Evolutionary conservation across 2,888 invertebrate genomes (phyloP), one percentile per base, ranked within the genome.

Genomic region (Leucania comma): DNA sequence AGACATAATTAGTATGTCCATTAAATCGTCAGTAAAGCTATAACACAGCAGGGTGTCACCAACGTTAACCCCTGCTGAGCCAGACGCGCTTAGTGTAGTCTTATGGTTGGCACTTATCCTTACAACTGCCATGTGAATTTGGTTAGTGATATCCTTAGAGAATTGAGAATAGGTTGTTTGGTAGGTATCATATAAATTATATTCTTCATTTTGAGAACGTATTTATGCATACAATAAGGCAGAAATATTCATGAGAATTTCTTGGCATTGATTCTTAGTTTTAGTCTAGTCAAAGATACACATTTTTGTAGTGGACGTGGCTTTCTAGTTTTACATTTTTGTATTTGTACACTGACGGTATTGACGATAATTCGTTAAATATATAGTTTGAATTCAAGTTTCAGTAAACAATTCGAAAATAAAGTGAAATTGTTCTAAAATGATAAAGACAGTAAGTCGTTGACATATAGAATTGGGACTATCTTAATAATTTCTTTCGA

Each of bases 1-100:
- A 84, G 78, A 82, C 75, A 78, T 82, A 84, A 87, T 87, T 84
- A 86, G 74, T 67, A 29, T 66, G 57, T 73, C 86, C 81, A 86
- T 88, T 87, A 87, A 87, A 84, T 84, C 87, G 80, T 81, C 79
- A 78, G 78, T 48, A 79, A 65, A 42, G 57, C 59, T 70, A 80
- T 86, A 70, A 86, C 71, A 72, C 82, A 64, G 73, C 70, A 75
- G 87, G 85, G 75, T 64, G 71, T 70, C 61, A 62, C 58, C 66
- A 82, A 79, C 65, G 75, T 59, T 65, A 61, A 48, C 53, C 67
- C 67, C 87, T 66, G 77, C 83, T 68, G 84, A 2, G 86, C 63
- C 35, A 86, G 85, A 86, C 82, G 64, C 76, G 78, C 38, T 78
- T 72, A 75, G 56, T 68, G 46, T 64, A 74, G 58, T 48, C 50